phyloP scores from a whole-genome alignment of 2,797 vertebrate species.

The Tokudaia muenninki region DNA sequence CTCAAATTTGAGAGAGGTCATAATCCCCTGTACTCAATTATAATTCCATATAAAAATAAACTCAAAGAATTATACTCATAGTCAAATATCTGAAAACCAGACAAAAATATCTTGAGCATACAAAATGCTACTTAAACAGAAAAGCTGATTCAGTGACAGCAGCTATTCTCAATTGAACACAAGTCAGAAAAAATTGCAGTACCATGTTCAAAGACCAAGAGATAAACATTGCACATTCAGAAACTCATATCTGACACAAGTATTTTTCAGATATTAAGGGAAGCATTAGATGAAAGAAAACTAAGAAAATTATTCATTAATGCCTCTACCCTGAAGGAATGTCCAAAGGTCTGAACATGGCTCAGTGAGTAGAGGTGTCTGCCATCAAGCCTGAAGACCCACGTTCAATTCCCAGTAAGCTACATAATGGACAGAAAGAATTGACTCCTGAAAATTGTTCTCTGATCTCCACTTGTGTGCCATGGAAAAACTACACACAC shows the following conservation, averaged over 20 bases:
- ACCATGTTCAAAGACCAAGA: neutral
- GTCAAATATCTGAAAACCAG: neutral
- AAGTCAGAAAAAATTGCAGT: neutral
- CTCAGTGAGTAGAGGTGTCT: neutral
- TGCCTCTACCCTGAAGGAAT: neutral
- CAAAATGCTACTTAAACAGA: neutral
- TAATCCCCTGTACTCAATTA: neutral
- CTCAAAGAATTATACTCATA: neutral
- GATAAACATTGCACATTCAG: neutral
- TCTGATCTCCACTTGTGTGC: neutral
- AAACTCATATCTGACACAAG: neutral
- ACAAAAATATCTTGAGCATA: neutral
- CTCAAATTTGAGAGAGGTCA: neutral
- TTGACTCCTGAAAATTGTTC: neutral
- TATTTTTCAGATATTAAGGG: neutral
- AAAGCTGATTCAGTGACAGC: neutral
- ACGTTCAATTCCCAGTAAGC: neutral
- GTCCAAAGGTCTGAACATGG: neutral
- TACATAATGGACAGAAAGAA: neutral
- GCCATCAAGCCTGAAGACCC: neutral
- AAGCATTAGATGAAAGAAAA: neutral
- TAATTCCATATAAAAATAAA: neutral
- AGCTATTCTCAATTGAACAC: neutral
- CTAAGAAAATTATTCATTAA: neutral
- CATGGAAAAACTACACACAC: neutral